Evolutionary conservation across 2,888 invertebrate genomes (phyloP).

Genomic region (Microdon myrmicae): DNA sequence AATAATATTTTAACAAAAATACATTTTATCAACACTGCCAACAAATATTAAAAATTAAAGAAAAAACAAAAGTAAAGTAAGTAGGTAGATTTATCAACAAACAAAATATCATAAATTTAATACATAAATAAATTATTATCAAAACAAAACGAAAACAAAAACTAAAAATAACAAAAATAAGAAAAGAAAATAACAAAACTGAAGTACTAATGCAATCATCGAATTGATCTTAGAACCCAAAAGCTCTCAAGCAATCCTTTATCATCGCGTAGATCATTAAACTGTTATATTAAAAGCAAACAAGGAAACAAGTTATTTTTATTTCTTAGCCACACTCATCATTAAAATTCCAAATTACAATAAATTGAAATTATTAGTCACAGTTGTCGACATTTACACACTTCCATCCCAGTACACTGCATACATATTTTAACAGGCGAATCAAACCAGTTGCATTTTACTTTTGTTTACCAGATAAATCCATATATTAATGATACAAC

Average conservation of each 20-base stretch:
- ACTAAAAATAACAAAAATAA: conserved; percentile 2
- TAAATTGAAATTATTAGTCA: conserved; percentile 14
- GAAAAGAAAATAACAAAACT: conserved; percentile 1
- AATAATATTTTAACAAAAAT: conserved; percentile 13
- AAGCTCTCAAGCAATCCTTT: too few relatives aligned
- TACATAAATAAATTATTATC: neutral
- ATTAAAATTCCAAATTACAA: neutral
- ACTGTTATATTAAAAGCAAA: conserved; percentile 19
- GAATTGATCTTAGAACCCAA: conserved; percentile 22
- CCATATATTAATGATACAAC: conserved; percentile 44
- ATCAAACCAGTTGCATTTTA: conserved; percentile 20
- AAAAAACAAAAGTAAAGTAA: too few relatives aligned
- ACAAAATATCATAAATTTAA: conserved; percentile 2
- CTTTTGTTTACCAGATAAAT: conserved; percentile 16
- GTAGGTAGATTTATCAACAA: conserved; percentile 42
- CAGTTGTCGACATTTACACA: conserved; percentile 28
- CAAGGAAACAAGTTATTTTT: conserved; percentile 8
- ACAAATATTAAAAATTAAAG: conserved; percentile 43
- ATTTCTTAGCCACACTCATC: conserved; percentile 15
- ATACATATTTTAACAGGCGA: conserved; percentile 16
- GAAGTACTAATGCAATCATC: conserved; percentile 18
- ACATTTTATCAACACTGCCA: conserved; percentile 49
- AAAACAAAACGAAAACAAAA: conserved; percentile 4
- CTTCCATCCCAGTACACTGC: conserved; percentile 33
- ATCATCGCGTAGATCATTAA: too few relatives aligned